Percentiles rank a stretch among this genome's conserved stretches.
Evolutionary conservation across 1,140 invertebrate genomes (phyloP).

Genomic region (Melipona quadrifasciata): DNA sequence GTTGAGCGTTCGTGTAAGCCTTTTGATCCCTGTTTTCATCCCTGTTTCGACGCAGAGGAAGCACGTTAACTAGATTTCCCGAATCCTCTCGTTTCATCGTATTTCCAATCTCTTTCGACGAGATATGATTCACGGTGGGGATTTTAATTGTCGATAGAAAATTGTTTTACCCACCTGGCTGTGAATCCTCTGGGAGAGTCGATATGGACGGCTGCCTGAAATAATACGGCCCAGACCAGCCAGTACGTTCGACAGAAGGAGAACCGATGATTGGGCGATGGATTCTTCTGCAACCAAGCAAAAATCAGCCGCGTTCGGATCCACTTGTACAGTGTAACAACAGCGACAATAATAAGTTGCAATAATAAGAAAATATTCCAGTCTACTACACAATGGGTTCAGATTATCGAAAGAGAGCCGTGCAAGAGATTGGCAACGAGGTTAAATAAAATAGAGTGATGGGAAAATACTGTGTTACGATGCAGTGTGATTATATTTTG

Average conservation of each 20-base stretch:
- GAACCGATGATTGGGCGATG: slow-evolving; percentile 91
- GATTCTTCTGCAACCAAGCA: slow-evolving; percentile 77
- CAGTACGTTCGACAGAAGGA: slow-evolving; percentile 98
- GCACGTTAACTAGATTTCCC: not conserved
- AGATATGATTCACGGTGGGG: not conserved
- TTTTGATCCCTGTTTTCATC: not conserved
- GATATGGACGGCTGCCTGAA: slow-evolving; percentile 97
- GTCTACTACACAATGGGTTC: not conserved
- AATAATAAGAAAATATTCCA: slow-evolving; percentile 28
- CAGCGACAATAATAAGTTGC: not conserved
- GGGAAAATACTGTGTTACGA: not conserved
- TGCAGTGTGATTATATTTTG: not conserved
- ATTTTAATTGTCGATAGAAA: slow-evolving; percentile 55
- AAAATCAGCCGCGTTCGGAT: not conserved
- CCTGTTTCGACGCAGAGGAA: too few relatives aligned
- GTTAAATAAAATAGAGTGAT: not conserved
- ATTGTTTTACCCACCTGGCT: slow-evolving; percentile 83
- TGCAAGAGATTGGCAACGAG: not conserved
- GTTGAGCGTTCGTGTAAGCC: not conserved
- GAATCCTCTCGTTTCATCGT: not conserved
- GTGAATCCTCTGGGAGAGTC: slow-evolving; percentile 97
- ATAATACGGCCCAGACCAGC: slow-evolving; percentile 99
- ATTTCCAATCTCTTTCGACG: too few relatives aligned
- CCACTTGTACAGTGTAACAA: too few relatives aligned
- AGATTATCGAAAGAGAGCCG: not conserved